phyloP scores from a whole-genome alignment of 2,797 vertebrate genomes.

The Thamnophis elegans region DNA sequence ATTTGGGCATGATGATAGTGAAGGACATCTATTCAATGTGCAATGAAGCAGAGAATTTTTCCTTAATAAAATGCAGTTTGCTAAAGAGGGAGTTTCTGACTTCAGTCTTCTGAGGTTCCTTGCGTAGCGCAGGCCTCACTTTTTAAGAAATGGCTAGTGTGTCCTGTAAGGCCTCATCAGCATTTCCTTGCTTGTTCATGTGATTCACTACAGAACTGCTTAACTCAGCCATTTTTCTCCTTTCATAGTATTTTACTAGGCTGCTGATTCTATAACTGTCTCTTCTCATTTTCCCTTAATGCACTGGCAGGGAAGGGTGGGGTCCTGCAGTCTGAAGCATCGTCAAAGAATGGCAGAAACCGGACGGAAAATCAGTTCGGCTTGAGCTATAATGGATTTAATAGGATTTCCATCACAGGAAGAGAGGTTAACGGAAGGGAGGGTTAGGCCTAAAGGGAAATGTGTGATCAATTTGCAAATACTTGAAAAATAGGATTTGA shows the following conservation, averaged over 20 bases:
- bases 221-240: slow-evolving; percentile 8
- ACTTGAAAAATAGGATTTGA: neutral
- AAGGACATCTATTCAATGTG: neutral
- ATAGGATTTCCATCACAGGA: neutral
- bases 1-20: neutral
- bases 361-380: neutral
- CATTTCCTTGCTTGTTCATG: neutral
- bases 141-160: neutral
- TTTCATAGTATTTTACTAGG: slow-evolving; percentile 8
- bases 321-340: neutral
- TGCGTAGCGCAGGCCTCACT: neutral
- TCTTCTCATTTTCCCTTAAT: neutral
- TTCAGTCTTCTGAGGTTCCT: neutral
- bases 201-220: slow-evolving; percentile 2
- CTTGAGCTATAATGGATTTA: neutral
- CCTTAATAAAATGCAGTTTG: neutral
- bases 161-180: slow-evolving; percentile 6
- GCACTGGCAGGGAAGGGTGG: neutral
- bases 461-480: neutral
- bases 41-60: neutral
- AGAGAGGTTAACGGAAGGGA: neutral
- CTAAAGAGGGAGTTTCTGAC: neutral
- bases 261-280: slow-evolving; percentile 1
- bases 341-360: neutral
- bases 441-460: neutral